Conservation (phyloP, 2,113 vertebrate species). For the Oxyura jamaicensis region DNA sequence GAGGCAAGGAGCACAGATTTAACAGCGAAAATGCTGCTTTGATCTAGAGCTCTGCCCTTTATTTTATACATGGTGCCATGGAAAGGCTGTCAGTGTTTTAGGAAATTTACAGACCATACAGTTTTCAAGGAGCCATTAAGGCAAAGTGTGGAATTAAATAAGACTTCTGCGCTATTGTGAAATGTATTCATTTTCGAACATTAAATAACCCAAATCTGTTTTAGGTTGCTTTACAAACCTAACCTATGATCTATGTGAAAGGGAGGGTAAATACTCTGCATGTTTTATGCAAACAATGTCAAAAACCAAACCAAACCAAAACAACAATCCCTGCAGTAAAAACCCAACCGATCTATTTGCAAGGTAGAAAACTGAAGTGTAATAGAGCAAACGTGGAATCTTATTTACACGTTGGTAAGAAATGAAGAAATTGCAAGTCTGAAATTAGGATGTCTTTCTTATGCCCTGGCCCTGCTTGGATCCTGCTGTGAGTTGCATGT, state of each 20-base stretch:
- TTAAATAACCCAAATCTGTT: not conserved
- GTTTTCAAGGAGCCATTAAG: not conserved
- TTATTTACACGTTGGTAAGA: not conserved
- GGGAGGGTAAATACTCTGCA: not conserved
- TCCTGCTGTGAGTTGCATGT: not conserved
- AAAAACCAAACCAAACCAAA: not conserved
- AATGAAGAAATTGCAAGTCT: not conserved
- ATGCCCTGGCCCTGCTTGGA: not conserved
- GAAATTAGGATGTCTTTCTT: not conserved
- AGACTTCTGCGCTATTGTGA: not conserved
- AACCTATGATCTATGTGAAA: not conserved
- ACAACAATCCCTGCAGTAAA: rapidly evolving
- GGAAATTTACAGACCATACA: not conserved
- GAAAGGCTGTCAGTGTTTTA: not conserved
- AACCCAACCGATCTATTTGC: not conserved
- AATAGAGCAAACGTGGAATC: not conserved
- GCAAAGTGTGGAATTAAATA: not conserved
- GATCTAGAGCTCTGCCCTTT: not conserved
- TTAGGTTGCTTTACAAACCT: not conserved
- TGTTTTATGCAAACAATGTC: not conserved
- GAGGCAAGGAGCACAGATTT: slow-evolving; percentile 16
- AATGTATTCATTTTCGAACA: not conserved
- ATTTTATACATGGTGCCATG: not conserved
- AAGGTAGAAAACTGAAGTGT: not conserved
- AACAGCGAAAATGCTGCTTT: not conserved